These are phyloP conservation scores for Caerostris extrusa DNA, from an alignment of 1,140 invertebrate species.

Conservation along the genomic window DNA sequence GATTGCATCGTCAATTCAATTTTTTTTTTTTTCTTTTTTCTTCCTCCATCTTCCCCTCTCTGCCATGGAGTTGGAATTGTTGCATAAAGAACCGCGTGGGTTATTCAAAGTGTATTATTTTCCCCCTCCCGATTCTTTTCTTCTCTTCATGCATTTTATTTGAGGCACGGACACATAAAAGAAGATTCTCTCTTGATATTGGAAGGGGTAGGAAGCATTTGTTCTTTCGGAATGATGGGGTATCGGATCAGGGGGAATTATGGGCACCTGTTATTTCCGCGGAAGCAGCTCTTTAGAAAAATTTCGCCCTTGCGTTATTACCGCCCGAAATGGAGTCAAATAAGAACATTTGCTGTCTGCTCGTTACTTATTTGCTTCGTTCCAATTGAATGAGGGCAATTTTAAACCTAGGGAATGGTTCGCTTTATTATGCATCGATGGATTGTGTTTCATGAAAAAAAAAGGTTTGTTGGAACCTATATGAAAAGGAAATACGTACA, in stretches of 20 bases:
- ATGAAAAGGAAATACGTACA: neutral
- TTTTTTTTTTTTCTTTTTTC: neutral
- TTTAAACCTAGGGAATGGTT: neutral
- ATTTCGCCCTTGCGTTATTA: neutral
- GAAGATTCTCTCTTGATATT: neutral
- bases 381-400: neutral
- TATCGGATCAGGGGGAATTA: neutral
- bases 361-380: neutral
- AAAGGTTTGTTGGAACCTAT: neutral
- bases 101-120: constrained; percentile 46
- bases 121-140: neutral
- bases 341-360: constrained; percentile 3
- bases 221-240: neutral
- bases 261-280: neutral
- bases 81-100: constrained; percentile 9
- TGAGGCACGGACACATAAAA: neutral
- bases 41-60: no score
- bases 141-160: neutral
- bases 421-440: neutral
- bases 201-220: neutral
- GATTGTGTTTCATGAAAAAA: neutral
- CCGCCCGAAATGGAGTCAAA: neutral
- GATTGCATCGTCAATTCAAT: constrained; percentile 35
- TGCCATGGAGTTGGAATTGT: neutral
- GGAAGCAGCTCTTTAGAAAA: neutral